Evolutionary conservation across 2,113 vertebrate genomes (phyloP).

Genomic region (Plotosus lineatus): DNA sequence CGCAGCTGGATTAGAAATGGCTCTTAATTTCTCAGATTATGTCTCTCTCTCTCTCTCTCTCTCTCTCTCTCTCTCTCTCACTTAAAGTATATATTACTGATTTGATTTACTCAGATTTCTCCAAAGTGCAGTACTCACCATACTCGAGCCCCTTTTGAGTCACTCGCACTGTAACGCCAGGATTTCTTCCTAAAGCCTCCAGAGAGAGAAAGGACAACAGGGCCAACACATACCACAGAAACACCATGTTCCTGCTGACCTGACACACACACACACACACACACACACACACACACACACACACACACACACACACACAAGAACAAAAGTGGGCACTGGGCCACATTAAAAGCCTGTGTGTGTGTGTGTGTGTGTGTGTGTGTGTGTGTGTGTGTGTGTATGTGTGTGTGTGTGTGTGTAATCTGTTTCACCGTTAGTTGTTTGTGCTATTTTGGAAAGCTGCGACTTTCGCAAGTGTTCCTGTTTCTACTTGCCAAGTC

Average conservation of each 20-base stretch:
- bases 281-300: constrained; percentile 8
- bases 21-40: background rate
- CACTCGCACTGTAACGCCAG: constrained; percentile 69
- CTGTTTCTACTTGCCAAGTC: background rate
- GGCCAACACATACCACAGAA: constrained; percentile 51
- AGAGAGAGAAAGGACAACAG: constrained; percentile 57
- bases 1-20: background rate
- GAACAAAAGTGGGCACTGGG: background rate
- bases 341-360: background rate
- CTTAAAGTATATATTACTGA: background rate
- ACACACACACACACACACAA: background rate
- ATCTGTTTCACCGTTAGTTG: background rate
- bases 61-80: background rate
- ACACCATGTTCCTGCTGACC: constrained; percentile 58
- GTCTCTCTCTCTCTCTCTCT: background rate
- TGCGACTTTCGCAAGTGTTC: background rate
- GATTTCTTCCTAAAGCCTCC: constrained; percentile 47
- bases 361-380: constrained; percentile 4
- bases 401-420: background rate
- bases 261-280: background rate
- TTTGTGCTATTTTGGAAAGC: constrained; percentile 15
- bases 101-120: background rate
- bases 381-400: constrained; percentile 9
- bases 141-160: constrained; percentile 72
- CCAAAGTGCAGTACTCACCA: constrained; percentile 54